Percentiles rank a stretch among this genome's conserved stretches.
These are phyloP conservation scores for Synanceia verrucosa DNA, from an alignment of 2,797 vertebrate species.

Conservation along the genomic window DNA sequence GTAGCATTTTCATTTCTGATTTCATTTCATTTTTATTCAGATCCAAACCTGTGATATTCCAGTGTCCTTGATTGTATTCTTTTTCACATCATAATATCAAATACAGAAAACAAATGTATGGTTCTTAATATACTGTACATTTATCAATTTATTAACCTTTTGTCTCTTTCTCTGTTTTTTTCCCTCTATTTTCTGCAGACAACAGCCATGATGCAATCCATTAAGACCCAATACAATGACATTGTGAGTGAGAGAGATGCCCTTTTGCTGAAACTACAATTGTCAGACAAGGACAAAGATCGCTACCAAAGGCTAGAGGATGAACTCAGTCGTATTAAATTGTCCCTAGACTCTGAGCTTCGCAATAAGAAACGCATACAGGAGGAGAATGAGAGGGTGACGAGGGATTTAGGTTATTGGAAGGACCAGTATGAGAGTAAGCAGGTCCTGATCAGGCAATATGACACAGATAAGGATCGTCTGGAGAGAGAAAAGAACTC, in stretches of 20 bases:
- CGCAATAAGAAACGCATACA: constrained; percentile 86
- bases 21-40: not conserved
- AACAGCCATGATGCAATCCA: constrained; percentile 85
- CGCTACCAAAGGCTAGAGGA: constrained; percentile 87
- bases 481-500: constrained; percentile 86
- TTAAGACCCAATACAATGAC: constrained; percentile 86
- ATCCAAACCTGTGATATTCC: not conserved
- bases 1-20: constrained; percentile 3
- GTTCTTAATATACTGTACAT: not conserved
- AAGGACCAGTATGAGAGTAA: constrained; percentile 89
- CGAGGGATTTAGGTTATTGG: constrained; percentile 90
- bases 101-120: constrained; percentile 7
- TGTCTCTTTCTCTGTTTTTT: not conserved
- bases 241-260: constrained; percentile 89
- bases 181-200: constrained; percentile 79
- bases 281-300: constrained; percentile 87
- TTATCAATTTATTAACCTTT: constrained; percentile 24
- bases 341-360: constrained; percentile 86
- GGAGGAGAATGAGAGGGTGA: constrained; percentile 89
- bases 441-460: constrained; percentile 84
- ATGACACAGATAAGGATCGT: constrained; percentile 84
- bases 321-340: constrained; percentile 86
- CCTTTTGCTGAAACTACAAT: constrained; percentile 87
- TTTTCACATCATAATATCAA: constrained; percentile 8
- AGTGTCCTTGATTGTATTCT: not conserved